phyloP scores from a whole-genome alignment of 1,140 invertebrate genomes.

The Pachyrhynchus sulphureomaculatus region DNA sequence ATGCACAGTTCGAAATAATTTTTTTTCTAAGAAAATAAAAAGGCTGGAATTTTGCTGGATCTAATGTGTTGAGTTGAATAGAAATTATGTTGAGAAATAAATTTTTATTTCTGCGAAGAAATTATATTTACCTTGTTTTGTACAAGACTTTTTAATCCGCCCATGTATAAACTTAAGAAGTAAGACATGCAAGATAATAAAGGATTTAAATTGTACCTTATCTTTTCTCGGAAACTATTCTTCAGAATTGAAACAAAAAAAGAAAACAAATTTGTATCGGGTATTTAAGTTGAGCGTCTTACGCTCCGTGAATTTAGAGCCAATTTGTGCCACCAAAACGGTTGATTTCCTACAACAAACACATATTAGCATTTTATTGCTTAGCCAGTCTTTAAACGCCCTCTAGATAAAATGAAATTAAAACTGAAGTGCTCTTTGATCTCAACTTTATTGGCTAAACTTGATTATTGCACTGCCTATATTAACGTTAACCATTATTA shows the following conservation, averaged over 20 bases:
- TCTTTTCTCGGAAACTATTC: not conserved
- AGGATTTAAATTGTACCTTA: no score
- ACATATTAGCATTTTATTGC: slow-evolving; percentile 58
- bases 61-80: no score
- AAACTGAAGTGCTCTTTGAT: slow-evolving; percentile 52
- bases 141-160: no score
- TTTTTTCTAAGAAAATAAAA: no score
- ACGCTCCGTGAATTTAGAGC: slow-evolving; percentile 24
- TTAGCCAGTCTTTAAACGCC: slow-evolving; percentile 50
- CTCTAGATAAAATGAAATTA: slow-evolving; percentile 54
- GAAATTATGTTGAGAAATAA: no score
- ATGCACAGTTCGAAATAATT: no score
- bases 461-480: slow-evolving; percentile 40
- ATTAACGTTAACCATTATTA: no score
- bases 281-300: slow-evolving; percentile 12
- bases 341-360: slow-evolving; percentile 55
- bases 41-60: no score
- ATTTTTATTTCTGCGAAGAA: no score
- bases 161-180: no score
- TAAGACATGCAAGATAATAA: no score
- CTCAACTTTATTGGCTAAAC: slow-evolving; percentile 51
- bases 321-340: slow-evolving; percentile 33
- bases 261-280: slow-evolving; percentile 1
- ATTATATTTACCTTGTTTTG: no score
- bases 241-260: not conserved